Evolutionary conservation across 2,888 invertebrate genomes (phyloP).

Genomic region (Antitype chi): DNA sequence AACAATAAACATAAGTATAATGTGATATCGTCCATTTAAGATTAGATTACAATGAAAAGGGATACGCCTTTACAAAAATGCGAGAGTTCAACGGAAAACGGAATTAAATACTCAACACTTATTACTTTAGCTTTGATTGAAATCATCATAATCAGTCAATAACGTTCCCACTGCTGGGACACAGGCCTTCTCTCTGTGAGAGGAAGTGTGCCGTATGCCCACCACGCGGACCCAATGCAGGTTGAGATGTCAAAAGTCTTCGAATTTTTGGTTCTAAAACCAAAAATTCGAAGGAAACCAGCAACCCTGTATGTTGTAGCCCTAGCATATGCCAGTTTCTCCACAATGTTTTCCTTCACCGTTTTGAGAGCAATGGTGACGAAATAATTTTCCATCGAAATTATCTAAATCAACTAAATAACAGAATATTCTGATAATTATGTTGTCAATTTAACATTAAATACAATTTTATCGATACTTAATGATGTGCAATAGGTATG

Average conservation of each 20-base stretch:
- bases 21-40: slow-evolving; percentile 36
- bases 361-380: too few species aligned
- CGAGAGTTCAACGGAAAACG: background rate
- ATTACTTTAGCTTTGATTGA: background rate
- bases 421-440: slow-evolving; percentile 10
- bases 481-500: slow-evolving; percentile 12
- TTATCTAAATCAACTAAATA: background rate
- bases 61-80: slow-evolving; percentile 9
- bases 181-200: too few species aligned
- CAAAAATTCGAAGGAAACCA: too few species aligned
- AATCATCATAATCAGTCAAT: background rate
- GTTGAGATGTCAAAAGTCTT: too few species aligned
- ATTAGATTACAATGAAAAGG: slow-evolving; percentile 48
- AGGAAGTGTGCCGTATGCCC: too few species aligned
- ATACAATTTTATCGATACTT: slow-evolving; percentile 32
- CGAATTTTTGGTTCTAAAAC: too few species aligned
- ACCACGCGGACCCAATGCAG: too few species aligned
- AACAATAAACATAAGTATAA: slow-evolving; percentile 49
- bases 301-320: too few species aligned
- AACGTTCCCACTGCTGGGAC: too few species aligned
- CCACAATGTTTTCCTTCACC: too few species aligned
- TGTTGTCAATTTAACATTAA: slow-evolving; percentile 11
- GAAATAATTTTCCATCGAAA: background rate
- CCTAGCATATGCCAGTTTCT: too few species aligned
- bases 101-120: background rate